Conservation (phyloP, 2,888 invertebrate species). For the Lypha dubia region DNA sequence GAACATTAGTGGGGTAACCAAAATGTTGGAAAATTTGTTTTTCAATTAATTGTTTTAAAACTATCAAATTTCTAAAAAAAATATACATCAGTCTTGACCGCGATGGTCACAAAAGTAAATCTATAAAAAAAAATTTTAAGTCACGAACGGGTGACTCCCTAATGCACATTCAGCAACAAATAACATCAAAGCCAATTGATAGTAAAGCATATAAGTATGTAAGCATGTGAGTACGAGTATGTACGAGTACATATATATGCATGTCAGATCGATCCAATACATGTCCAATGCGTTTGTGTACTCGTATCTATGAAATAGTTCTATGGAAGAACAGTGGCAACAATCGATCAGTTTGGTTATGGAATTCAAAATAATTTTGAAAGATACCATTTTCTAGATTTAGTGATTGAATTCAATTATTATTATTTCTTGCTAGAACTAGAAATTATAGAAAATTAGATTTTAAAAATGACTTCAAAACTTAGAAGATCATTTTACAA, state of each 20-base stretch:
- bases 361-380: background rate
- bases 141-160: background rate
- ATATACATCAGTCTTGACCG: too few relatives aligned
- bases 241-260: constrained; percentile 12
- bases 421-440: too few relatives aligned
- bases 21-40: background rate
- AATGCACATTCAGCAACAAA: background rate
- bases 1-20: constrained; percentile 18
- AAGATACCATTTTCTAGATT: background rate
- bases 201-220: background rate
- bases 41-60: too few relatives aligned
- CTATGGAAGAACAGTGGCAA: constrained; percentile 51
- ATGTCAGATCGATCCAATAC: constrained; percentile 44
- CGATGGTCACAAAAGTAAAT: too few relatives aligned
- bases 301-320: constrained; percentile 28
- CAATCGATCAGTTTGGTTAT: background rate
- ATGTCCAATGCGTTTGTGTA: constrained; percentile 51
- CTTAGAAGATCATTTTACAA: too few relatives aligned
- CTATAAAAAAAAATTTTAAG: background rate
- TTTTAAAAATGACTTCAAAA: too few relatives aligned
- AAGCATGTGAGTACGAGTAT: background rate
- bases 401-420: too few relatives aligned
- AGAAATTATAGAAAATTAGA: too few relatives aligned
- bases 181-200: background rate
- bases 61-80: background rate